Base-by-base conservation (phyloP, 2,113 vertebrate genomes). In the Syrrhaptes paradoxus region DNA sequence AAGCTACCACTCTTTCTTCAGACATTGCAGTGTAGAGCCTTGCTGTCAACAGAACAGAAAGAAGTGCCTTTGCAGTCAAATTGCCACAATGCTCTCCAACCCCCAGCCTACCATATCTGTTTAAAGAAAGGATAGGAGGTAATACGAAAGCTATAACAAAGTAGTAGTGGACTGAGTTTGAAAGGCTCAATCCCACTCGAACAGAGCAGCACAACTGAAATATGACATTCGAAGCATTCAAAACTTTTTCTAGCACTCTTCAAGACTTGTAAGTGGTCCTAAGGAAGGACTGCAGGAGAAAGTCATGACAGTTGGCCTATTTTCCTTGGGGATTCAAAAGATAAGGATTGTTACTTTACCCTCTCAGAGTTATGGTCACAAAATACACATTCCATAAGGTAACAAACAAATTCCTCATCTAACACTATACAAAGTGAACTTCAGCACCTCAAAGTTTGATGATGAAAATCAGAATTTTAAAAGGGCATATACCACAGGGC, bases 261-360 rank as follows among this genome's bases (percentile, higher is more conserved):
- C 21, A 2, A 63, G 48, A 49, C 38, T 54, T 66, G 7, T 8
- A 45, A 54, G 22, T 10, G 73, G 59, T 87, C 21, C 52, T 67
- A 54, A 66, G 16, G 17, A 73, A 57, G 36, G 31, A 41, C 46
- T 34, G 43, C 51, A 78, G 84, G 32, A 85, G 4, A 10, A 82
- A 66, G 48, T n/a, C 24, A 11, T 1, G 1, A 74, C 20, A 76
- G 0, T 74, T 25, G 16, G 10, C 17, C 19, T 29, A 4, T 22
- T 43, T 79, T 70, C 29, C 34, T 57, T 3, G 1, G 20, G 4
- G 20, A 86, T 57, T 74, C 8, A 79, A 52, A 71, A 70, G 41
- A 4, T 17, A 68, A 52, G 7, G 18, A 61, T 4, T 46, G 34
- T 7, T 91, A 72, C 32, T 80, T 32, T 17, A 16, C 6, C 5